A percentile compares a stretch with the other conserved stretches of the same genome.
Conservation (phyloP, 2,797 vertebrate species). For the Morelia viridis region DNA sequence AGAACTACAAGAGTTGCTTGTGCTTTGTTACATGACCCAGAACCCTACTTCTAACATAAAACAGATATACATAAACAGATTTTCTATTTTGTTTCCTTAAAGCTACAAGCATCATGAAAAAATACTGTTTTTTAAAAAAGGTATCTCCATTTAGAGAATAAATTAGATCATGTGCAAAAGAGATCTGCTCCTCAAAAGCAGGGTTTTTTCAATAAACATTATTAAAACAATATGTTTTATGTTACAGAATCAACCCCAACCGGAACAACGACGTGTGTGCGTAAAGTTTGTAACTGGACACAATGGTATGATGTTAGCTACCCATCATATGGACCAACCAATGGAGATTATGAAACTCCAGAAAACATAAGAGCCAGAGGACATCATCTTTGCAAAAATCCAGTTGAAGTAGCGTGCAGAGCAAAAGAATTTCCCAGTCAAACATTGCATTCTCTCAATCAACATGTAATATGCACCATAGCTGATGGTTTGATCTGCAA, state of each 20-base stretch:
- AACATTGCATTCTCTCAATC: slow-evolving; percentile 50
- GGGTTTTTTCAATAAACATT: fast-evolving
- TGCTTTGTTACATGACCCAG: neutral
- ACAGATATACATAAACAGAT: neutral
- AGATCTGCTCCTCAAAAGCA: fast-evolving
- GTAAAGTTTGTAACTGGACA: slow-evolving; percentile 68
- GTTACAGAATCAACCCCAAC: slow-evolving; percentile 21
- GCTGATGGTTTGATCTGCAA: slow-evolving; percentile 65
- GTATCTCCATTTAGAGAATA: neutral
- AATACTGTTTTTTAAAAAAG: neutral
- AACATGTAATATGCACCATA: slow-evolving; percentile 63
- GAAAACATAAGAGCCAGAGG: slow-evolving; percentile 57
- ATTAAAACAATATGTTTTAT: neutral
- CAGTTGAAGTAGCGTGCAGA: slow-evolving; percentile 57
- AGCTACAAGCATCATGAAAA: neutral
- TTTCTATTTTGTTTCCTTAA: neutral
- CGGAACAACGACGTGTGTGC: slow-evolving; percentile 66
- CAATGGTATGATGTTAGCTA: slow-evolving; percentile 65
- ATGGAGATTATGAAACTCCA: slow-evolving; percentile 74
- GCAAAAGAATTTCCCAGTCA: slow-evolving; percentile 6
- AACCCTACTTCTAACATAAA: neutral
- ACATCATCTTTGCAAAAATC: slow-evolving; percentile 55
- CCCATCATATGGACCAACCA: slow-evolving; percentile 38
- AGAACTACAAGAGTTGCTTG: neutral
- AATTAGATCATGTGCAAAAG: neutral